Evolutionary conservation across 2,888 invertebrate species (phyloP), one percentile per base, ranked within the genome.

Genomic region (Hermodice carunculata): DNA sequence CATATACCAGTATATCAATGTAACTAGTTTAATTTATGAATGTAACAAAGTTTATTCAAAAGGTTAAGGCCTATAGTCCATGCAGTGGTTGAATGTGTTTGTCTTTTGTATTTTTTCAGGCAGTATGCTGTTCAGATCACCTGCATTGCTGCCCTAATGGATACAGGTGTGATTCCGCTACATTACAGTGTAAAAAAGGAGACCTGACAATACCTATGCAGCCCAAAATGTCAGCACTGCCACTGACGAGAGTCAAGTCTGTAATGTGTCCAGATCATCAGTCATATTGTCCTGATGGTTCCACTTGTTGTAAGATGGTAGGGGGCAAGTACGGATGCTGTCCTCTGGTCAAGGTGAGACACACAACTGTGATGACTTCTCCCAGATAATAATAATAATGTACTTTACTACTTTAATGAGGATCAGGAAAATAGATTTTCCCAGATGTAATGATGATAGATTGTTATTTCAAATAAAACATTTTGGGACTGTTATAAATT

Each of bases 271-370:
- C 43, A 17, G 59, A 59, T 29, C 19, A 19, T 3, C 19, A 17
- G 37, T 19, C 37, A 2, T 22, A 19, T 19, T 81, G 81, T 57
- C 67, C 73, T 14, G 64, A 66, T 63, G 77, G 76, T 6, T 70
- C 70, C 57, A 83, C 83, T 0, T 83, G 82, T 68, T 83, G 83
- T 71, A 56, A 63, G 48, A 57, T 76, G 57, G 34, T 49, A 32
- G 42, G 66, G 44, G 76, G 77, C 22, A 32, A 67, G 5, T 83
- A 76, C 68, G 82, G 81, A 14, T 84, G 83, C 66, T 84, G 84
- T 69, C 83, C 83, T 14, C 31, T 79, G 8, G 74, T 77, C 32
- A 64, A 79, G 58, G 81, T 78, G 65, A 51, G 59, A n/a, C n/a
- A n/a, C n/a, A n/a, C n/a, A n/a, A n/a, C n/a, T n/a, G n/a, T n/a